These are phyloP conservation scores for Saccostrea glomerata DNA, from an alignment of 1,140 invertebrate species.

Conservation along the genomic window DNA sequence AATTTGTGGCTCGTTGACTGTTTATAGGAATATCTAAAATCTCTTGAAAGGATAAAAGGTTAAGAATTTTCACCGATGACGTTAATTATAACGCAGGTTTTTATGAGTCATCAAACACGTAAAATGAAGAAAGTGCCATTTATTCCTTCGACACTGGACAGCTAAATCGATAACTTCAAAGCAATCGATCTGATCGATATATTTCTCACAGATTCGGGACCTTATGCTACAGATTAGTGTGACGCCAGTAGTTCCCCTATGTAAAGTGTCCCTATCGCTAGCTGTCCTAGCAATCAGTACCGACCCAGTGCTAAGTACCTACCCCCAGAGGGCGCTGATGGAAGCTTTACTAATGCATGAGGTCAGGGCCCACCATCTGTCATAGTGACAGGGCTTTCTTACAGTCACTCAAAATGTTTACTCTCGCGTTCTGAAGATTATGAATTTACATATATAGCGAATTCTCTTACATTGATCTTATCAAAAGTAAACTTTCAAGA, in stretches of 20 bases:
- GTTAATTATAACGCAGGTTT: neutral
- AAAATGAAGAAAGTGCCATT: neutral
- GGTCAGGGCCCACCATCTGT: neutral
- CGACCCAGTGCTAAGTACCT: neutral
- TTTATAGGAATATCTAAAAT: neutral
- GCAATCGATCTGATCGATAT: neutral
- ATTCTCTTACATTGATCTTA: neutral
- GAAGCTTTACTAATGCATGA: neutral
- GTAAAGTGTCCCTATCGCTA: neutral
- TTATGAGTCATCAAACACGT: neutral
- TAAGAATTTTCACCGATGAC: neutral
- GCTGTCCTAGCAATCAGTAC: neutral
- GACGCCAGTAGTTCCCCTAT: neutral
- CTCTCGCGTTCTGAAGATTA: neutral
- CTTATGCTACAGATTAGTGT: constrained; percentile 2
- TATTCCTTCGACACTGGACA: neutral
- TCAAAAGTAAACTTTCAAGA: neutral
- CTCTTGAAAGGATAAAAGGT: neutral
- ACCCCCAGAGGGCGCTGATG: neutral
- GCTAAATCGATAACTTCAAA: neutral
- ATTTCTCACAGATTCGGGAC: neutral
- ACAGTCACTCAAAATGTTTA: neutral
- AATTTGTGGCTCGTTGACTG: neutral
- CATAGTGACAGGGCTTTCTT: neutral
- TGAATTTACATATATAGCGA: neutral